A percentile compares a stretch with the other conserved stretches of the same genome.
phyloP scores from a whole-genome alignment of 2,888 invertebrate genomes.

The Polia nebulosa region DNA sequence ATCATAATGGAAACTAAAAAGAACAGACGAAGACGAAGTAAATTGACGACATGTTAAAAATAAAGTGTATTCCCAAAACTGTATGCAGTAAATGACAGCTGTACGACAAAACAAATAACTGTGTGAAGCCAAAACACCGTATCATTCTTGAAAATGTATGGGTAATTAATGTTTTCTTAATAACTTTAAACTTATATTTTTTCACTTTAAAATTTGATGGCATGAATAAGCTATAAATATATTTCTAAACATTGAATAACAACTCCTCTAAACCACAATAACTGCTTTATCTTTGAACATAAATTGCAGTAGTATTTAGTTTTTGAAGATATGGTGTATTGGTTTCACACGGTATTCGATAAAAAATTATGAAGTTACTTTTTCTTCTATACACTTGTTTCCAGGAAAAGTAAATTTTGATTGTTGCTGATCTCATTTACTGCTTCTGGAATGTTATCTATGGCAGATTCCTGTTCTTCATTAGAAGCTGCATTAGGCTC shows the following conservation, averaged over 20 bases:
- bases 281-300: conserved; percentile 1
- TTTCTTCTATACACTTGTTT: conserved; percentile 6
- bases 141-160: conserved; percentile 8
- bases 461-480: not conserved
- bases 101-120: conserved; percentile 9
- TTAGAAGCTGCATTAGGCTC: conserved; percentile 1
- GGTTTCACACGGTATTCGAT: too few relatives aligned
- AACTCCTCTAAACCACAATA: conserved; percentile 1
- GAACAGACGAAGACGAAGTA: conserved; percentile 3
- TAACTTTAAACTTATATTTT: not conserved
- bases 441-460: conserved; percentile 3
- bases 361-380: too few relatives aligned
- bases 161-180: conserved; percentile 7
- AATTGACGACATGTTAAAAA: conserved; percentile 5
- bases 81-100: conserved; percentile 9
- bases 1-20: not conserved
- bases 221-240: conserved; percentile 7
- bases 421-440: conserved; percentile 10
- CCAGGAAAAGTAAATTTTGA: conserved; percentile 6
- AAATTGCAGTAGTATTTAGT: not conserved
- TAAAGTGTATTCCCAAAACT: conserved; percentile 7
- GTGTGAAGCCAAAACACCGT: conserved; percentile 10
- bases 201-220: conserved; percentile 3
- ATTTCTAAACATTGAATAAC: conserved; percentile 5
- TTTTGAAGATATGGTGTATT: too few relatives aligned